phyloP scores from a whole-genome alignment of 2,888 invertebrate species.

The Agrotis puta region DNA sequence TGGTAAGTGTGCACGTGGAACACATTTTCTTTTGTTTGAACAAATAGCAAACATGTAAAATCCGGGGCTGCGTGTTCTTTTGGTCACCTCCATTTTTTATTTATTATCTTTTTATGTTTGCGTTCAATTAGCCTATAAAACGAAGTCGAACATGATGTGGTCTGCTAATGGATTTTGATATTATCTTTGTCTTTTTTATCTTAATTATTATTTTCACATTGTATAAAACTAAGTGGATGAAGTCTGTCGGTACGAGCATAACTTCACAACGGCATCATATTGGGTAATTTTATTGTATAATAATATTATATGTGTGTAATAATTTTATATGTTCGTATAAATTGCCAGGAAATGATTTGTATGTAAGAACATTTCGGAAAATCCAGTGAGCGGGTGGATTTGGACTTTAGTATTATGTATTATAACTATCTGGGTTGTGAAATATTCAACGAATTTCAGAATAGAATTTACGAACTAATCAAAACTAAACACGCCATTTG shows the following conservation, averaged over 20 bases:
- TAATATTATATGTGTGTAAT: no score
- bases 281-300: no score
- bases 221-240: no score
- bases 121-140: slow-evolving; percentile 5
- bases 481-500: not conserved
- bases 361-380: no score
- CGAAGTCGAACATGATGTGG: no score
- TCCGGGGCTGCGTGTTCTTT: slow-evolving; percentile 8
- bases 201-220: not conserved
- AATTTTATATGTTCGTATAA: no score
- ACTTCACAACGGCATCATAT: no score
- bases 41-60: slow-evolving; percentile 22
- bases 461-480: not conserved
- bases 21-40: slow-evolving; percentile 36
- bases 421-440: no score
- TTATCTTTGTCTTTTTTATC: not conserved
- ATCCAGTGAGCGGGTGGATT: no score
- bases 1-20: slow-evolving; percentile 26
- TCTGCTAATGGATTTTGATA: not conserved
- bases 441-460: slow-evolving; percentile 4
- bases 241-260: no score
- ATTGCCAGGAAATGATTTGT: no score
- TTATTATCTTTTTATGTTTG: not conserved
- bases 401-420: no score
- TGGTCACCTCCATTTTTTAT: not conserved